phyloP scores from a whole-genome alignment of 2,797 vertebrate species.

The Urocyon cinereoargenteus region DNA sequence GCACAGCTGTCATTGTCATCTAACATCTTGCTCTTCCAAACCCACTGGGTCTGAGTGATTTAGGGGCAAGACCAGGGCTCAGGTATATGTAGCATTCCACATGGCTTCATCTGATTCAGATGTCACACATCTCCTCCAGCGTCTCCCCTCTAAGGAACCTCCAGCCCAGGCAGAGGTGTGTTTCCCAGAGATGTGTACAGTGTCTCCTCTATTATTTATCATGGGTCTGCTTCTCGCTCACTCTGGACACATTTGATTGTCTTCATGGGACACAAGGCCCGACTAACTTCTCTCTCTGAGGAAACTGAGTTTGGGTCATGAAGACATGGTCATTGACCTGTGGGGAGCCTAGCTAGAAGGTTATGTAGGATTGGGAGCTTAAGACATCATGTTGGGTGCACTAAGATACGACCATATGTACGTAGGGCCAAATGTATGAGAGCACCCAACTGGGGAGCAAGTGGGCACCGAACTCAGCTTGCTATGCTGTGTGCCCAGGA shows the following conservation, averaged over 20 bases:
- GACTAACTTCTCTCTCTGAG: neutral
- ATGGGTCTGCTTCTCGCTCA: neutral
- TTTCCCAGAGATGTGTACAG: neutral
- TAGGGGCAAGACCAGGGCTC: neutral
- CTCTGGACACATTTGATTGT: neutral
- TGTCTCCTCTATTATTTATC: neutral
- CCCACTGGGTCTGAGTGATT: neutral
- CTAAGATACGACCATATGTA: neutral
- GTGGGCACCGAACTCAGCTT: neutral
- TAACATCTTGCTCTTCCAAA: neutral
- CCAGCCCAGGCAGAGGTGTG: neutral
- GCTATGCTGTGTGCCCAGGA: neutral
- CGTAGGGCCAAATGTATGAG: neutral
- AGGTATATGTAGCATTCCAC: fast-evolving
- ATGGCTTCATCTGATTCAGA: neutral
- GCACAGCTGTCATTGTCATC: neutral
- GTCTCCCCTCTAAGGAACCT: neutral
- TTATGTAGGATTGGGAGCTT: neutral
- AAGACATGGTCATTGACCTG: neutral
- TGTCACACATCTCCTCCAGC: too few species aligned
- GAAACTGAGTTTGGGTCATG: neutral
- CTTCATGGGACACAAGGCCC: neutral
- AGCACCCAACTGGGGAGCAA: neutral
- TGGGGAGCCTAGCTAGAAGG: neutral
- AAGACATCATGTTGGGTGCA: neutral